phyloP scores from a whole-genome alignment of 1,140 invertebrate genomes.

The Aphaenogaster rudis region DNA sequence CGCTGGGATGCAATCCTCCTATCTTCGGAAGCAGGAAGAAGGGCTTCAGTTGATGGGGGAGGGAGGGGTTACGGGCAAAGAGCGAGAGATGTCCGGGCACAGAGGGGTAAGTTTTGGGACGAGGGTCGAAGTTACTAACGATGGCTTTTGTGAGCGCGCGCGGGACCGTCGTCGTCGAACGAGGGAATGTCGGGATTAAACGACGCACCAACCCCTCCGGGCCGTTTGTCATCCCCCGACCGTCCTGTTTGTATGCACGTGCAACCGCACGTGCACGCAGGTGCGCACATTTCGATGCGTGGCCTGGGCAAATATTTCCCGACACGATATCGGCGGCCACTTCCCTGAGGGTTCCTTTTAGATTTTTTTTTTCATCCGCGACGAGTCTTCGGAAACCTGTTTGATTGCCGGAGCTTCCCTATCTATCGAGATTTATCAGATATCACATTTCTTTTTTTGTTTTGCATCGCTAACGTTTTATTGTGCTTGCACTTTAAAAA shows the following conservation, averaged over 20 bases:
- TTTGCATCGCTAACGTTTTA: not conserved
- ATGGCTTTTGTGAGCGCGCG: conserved; percentile 77
- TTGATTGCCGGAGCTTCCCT: not conserved
- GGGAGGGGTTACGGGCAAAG: conserved; percentile 4
- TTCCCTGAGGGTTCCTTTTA: not conserved
- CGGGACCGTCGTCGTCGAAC: conserved; percentile 44
- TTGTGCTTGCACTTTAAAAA: not conserved
- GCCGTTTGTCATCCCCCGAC: conserved; percentile 75
- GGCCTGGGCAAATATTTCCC: conserved; percentile 61
- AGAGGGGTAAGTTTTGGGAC: conserved; percentile 55
- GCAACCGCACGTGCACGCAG: conserved; percentile 50
- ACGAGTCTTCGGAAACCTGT: not conserved
- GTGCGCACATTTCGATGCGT: conserved; percentile 35
- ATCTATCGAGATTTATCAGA: not conserved
- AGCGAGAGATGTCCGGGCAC: not conserved
- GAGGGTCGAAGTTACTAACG: conserved; percentile 79
- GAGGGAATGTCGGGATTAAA: conserved; percentile 72
- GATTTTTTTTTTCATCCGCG: not conserved
- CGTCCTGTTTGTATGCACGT: conserved; percentile 46
- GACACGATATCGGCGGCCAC: not conserved
- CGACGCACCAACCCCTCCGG: conserved; percentile 59
- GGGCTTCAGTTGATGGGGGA: not conserved
- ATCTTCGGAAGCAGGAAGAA: not conserved
- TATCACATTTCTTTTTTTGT: not conserved
- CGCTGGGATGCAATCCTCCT: conserved; percentile 18